Evolutionary conservation across 64 coral and sea anemone species (phyloP), one percentile per base, ranked within the genome.

Genomic region (Stichodactyla helianthus): DNA sequence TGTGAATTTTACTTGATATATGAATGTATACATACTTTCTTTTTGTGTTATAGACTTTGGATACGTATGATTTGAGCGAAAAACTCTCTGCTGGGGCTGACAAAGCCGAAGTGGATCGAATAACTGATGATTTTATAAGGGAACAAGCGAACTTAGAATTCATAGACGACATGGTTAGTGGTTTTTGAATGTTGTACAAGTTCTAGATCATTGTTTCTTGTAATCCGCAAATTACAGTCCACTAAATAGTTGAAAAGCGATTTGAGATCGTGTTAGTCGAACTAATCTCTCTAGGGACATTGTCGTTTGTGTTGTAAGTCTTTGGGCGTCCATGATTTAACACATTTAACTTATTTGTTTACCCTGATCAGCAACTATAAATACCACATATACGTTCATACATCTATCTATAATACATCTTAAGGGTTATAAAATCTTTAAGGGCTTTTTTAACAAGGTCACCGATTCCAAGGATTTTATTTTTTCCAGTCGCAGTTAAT

Each of bases 71-170:
- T 89, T 82, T 93, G 6, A 89, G 91, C 20, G 94, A 96, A 82
- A 96, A 93, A 79, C 82, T 96, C 22, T 84, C 91, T 0, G 91
- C 83, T 27, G 84, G 86, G 59, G 70, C 87, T 15, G 88, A 96
- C 59, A 83, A 93, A 15, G 71, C 82, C 14, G 87, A 96, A 77
- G 94, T 96, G 2, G 91, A 96, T 74, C 91, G 91, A 52, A 93
- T 96, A 51, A 88, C 94, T 10, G 85, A 96, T 31, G 94, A 93
- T 51, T 96, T 89, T 31, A 92, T 96, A 53, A 68, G 87, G 18
- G 87, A 96, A 20, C 94, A 96, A 90, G 91, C 94, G 54, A 96
- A 91, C 54, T 52, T 96, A 82, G 94, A 96, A 90, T 96, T 96
- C 88, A 90, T 96, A 15, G 94, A 96, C 71, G 94, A 96, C 60